Percentiles rank a stretch among this genome's conserved stretches.
These are phyloP conservation scores for Leptopilina boulardi DNA, from an alignment of 1,140 invertebrate species.

Conservation along the genomic window DNA sequence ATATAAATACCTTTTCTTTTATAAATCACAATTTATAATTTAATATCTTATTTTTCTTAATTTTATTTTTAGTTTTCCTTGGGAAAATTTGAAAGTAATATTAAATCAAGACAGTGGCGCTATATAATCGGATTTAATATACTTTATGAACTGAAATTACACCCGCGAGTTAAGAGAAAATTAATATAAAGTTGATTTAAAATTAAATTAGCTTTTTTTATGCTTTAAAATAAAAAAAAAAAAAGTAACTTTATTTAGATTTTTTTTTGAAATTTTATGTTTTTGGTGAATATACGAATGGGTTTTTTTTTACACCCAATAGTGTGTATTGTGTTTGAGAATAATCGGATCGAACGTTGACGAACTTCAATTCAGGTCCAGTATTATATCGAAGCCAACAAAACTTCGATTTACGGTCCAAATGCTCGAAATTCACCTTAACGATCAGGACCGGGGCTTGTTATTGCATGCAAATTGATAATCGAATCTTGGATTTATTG, in stretches of 20 bases:
- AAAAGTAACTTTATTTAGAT: too few relatives aligned
- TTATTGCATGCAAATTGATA: constrained; percentile 64
- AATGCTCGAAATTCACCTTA: constrained; percentile 51
- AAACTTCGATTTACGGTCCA: constrained; percentile 60
- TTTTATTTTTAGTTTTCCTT: too few relatives aligned
- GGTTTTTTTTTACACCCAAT: too few relatives aligned
- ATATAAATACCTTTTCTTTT: not conserved
- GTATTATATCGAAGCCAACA: constrained; percentile 48
- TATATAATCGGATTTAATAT: too few relatives aligned
- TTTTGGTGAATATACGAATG: too few relatives aligned
- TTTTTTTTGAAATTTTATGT: too few relatives aligned
- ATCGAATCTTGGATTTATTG: constrained; percentile 35
- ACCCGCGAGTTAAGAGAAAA: too few relatives aligned
- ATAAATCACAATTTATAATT: too few relatives aligned
- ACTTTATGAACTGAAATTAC: not conserved
- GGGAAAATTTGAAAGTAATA: not conserved
- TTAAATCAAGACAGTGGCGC: not conserved
- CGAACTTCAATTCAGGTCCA: constrained; percentile 49
- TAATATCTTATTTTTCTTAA: too few relatives aligned
- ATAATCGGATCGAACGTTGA: constrained; percentile 56
- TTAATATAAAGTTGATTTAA: too few relatives aligned
- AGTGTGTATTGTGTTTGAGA: not conserved
- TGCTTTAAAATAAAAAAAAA: too few relatives aligned
- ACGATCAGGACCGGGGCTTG: constrained; percentile 51
- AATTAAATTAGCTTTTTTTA: too few relatives aligned